phyloP scores from a whole-genome alignment of 2,888 invertebrate species.

The Lingula anatina region DNA sequence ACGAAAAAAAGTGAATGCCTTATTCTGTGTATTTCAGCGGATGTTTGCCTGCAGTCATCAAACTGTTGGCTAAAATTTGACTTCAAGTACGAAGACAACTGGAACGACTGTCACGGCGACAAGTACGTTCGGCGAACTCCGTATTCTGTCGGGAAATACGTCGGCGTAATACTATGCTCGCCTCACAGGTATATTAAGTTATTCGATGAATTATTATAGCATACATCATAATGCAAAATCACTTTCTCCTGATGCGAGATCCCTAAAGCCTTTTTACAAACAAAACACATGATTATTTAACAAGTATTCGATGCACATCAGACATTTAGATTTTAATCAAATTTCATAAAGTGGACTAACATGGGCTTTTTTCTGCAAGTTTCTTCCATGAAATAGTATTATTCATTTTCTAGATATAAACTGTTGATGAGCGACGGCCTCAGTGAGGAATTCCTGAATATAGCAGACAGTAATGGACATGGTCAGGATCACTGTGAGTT shows the following conservation, averaged over 20 bases:
- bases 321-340: too few species aligned
- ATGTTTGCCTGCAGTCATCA: not conserved
- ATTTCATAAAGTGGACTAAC: too few species aligned
- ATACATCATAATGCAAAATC: too few species aligned
- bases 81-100: not conserved
- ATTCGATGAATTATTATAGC: too few species aligned
- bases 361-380: too few species aligned
- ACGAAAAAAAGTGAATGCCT: too few species aligned
- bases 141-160: not conserved
- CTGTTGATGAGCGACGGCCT: constrained; percentile 2
- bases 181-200: not conserved
- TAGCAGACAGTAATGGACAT: constrained; percentile 2
- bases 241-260: not conserved
- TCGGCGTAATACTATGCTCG: constrained; percentile 1
- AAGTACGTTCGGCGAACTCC: constrained; percentile 1
- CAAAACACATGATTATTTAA: too few species aligned
- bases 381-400: not conserved
- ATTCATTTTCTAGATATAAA: constrained; percentile 3
- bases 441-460: not conserved
- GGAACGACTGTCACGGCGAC: not conserved
- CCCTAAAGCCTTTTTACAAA: not conserved
- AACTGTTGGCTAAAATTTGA: not conserved
- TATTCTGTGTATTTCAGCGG: constrained; percentile 1
- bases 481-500: constrained; percentile 5
- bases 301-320: too few species aligned